Percentiles rank a stretch among this genome's conserved stretches.
phyloP scores from a whole-genome alignment of 1,140 invertebrate species.

The Eulimnadia texana region DNA sequence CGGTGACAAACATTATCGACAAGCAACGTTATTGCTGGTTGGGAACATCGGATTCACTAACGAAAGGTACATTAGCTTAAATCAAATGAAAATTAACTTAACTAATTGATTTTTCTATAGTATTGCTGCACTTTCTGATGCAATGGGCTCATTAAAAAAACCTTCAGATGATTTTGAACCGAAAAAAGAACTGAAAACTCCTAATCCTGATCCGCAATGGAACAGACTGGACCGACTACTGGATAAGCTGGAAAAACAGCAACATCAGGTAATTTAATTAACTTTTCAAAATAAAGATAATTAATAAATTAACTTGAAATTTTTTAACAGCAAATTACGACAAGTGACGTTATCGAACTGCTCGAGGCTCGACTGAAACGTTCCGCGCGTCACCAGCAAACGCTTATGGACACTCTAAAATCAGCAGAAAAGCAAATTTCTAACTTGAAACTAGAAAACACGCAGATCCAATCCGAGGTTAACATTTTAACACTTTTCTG shows the following conservation, averaged over 20 bases:
- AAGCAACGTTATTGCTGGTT: not conserved
- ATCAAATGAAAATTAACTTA: not conserved
- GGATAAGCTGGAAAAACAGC: not conserved
- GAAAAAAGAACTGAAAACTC: not conserved
- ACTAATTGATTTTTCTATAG: not conserved
- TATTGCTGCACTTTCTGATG: not conserved
- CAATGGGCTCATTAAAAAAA: not conserved
- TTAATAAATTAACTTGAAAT: not conserved
- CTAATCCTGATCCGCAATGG: not conserved
- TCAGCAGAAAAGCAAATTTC: not conserved
- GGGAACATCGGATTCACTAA: not conserved
- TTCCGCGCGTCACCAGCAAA: not conserved
- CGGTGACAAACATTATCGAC: not conserved
- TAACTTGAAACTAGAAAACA: not conserved
- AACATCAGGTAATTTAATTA: not conserved
- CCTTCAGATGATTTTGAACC: not conserved
- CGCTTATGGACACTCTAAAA: not conserved
- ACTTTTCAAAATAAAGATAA: too few relatives aligned
- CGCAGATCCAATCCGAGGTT: constrained; percentile 1
- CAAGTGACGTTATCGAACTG: not conserved
- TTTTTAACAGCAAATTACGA: not conserved
- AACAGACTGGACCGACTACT: not conserved
- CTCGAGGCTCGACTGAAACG: not conserved
- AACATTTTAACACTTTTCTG: too few relatives aligned
- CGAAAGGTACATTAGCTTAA: not conserved